Evolutionary conservation across 2,113 vertebrate species (phyloP).

Genomic region (Aphyosemion australe): DNA sequence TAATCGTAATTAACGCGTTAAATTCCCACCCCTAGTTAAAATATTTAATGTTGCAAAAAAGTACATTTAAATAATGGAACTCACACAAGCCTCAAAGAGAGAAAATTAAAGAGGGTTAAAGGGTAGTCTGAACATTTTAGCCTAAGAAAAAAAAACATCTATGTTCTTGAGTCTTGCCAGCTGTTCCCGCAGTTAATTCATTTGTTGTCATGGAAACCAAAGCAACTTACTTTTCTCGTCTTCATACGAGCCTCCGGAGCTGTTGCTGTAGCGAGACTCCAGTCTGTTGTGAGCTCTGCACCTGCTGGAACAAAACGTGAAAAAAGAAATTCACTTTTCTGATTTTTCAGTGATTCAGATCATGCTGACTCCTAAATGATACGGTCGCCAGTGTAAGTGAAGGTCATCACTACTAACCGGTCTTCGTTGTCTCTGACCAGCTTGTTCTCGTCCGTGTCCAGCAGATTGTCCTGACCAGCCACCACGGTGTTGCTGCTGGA

Average conservation of each 20-base stretch:
- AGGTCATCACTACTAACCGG: conserved; percentile 78
- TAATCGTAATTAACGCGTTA: too few species aligned
- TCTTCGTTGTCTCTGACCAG: conserved; percentile 89
- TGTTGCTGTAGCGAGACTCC: conserved; percentile 99
- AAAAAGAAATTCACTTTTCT: conserved; percentile 20
- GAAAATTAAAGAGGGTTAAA: too few species aligned
- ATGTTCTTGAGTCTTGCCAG: too few species aligned
- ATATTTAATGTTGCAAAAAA: too few species aligned
- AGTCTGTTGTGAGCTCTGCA: conserved; percentile 93
- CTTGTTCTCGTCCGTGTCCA: conserved; percentile 89
- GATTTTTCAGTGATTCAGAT: neutral
- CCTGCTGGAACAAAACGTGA: conserved; percentile 49
- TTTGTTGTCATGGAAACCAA: conserved; percentile 16
- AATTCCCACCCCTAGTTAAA: too few species aligned
- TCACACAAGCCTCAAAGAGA: neutral
- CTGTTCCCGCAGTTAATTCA: neutral
- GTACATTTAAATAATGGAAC: neutral
- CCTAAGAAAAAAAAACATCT: too few species aligned
- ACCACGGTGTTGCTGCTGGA: conserved; percentile 98
- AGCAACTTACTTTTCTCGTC: conserved; percentile 93
- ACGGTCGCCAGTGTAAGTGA: neutral
- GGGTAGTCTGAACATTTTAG: too few species aligned
- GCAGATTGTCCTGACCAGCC: conserved; percentile 90
- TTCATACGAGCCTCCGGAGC: conserved; percentile 96
- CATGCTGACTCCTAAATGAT: neutral